phyloP scores from a whole-genome alignment of 2,888 invertebrate species.

The Caenorhabditis sinica region DNA sequence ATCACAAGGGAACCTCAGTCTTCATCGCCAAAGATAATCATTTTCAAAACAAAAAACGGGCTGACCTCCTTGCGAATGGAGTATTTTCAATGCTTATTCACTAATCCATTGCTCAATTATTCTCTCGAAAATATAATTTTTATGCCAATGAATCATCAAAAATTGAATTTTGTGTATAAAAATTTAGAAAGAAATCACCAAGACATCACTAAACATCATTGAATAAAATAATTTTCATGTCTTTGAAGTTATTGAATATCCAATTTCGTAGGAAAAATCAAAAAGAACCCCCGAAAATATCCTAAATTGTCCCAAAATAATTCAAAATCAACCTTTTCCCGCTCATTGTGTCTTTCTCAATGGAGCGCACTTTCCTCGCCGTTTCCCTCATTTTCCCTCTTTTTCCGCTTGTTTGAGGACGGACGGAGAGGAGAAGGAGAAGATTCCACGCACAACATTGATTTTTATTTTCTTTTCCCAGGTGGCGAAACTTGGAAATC shows the following conservation, averaged over 20 bases:
- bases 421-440: no score
- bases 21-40: conserved; percentile 51
- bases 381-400: background rate
- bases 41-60: conserved; percentile 56
- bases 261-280: no score
- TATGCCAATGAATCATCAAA: no score
- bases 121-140: no score
- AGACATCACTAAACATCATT: no score
- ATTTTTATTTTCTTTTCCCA: background rate
- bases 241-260: no score
- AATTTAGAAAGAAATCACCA: no score
- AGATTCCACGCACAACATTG: background rate
- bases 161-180: no score
- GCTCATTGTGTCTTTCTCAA: background rate
- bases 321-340: background rate
- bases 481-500: background rate
- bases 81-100: conserved; percentile 22
- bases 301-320: no score
- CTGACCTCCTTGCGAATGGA: conserved; percentile 36
- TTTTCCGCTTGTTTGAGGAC: background rate
- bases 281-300: no score
- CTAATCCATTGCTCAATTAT: no score
- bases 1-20: conserved; percentile 41
- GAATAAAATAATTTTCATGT: no score
- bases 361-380: background rate